A percentile compares a stretch with the other conserved stretches of the same genome.
Conservation (phyloP, 2,113 vertebrate genomes). For the Ivindomyrus marchei region DNA sequence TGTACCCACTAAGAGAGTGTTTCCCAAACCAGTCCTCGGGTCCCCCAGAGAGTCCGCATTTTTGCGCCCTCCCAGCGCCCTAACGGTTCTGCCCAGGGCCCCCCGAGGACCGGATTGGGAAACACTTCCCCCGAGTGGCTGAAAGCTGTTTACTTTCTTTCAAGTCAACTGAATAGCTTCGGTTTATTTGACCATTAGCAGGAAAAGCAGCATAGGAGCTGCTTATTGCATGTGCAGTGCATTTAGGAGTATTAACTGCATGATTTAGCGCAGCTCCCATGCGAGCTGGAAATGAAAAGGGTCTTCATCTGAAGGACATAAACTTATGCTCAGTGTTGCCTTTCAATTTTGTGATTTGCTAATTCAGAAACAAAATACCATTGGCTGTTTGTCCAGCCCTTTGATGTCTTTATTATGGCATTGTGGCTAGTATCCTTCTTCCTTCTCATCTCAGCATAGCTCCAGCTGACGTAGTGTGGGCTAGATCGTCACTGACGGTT, state of each 20-base stretch:
- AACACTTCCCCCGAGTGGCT: neutral
- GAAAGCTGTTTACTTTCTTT: neutral
- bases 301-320: neutral
- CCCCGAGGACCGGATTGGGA: neutral
- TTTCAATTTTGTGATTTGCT: neutral
- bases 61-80: neutral
- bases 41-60: neutral
- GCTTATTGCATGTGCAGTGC: neutral
- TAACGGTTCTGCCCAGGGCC: neutral
- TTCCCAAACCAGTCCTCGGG: neutral
- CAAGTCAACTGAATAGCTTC: neutral
- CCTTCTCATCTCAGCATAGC: neutral
- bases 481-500: neutral
- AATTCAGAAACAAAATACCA: neutral
- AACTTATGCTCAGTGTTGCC: neutral
- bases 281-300: neutral
- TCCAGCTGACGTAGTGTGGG: neutral
- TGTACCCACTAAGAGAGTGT: neutral
- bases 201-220: neutral
- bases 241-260: neutral
- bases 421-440: neutral
- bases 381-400: neutral
- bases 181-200: slow-evolving; percentile 15
- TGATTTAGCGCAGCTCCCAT: neutral
- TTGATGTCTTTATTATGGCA: neutral